Percentiles rank a stretch among this genome's conserved stretches.
Conservation (phyloP, 2,888 invertebrate genomes). For the Meteorus cinctellus region DNA sequence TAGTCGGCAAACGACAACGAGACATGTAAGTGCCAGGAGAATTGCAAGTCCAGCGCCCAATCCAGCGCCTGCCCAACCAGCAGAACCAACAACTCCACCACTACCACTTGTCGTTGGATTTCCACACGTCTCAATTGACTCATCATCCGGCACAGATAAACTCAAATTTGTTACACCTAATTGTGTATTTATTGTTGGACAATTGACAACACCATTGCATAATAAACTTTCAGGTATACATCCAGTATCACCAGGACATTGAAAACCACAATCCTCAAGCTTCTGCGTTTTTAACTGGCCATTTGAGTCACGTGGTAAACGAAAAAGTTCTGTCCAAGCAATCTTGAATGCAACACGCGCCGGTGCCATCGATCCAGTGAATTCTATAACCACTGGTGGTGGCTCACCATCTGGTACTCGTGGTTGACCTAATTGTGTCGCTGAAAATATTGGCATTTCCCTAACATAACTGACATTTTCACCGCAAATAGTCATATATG, state of each 20-base stretch:
- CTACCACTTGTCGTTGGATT: constrained; percentile 74
- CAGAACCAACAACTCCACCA: constrained; percentile 73
- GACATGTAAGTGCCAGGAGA: constrained; percentile 76
- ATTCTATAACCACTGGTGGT: constrained; percentile 81
- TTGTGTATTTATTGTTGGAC: constrained; percentile 79
- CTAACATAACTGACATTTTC: constrained; percentile 88
- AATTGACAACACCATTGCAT: constrained; percentile 91
- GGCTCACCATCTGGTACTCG: constrained; percentile 75
- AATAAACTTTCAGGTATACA: constrained; percentile 89
- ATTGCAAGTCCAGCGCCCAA: constrained; percentile 79
- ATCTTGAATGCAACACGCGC: constrained; percentile 90
- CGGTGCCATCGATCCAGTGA: constrained; percentile 84
- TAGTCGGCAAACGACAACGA: constrained; percentile 78
- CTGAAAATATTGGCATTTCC: constrained; percentile 86
- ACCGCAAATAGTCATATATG: constrained; percentile 88
- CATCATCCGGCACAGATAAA: constrained; percentile 80
- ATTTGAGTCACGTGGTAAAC: constrained; percentile 88
- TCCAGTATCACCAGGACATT: constrained; percentile 89
- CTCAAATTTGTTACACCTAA: constrained; percentile 54
- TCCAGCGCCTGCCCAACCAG: constrained; percentile 78
- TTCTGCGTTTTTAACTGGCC: constrained; percentile 87
- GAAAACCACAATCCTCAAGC: constrained; percentile 86
- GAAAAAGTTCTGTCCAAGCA: constrained; percentile 92
- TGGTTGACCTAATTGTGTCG: constrained; percentile 81
- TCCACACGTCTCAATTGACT: constrained; percentile 83